Evolutionary conservation across 2,888 invertebrate genomes (phyloP), one percentile per base, ranked within the genome.

Genomic region (Entomobrya proxima): DNA sequence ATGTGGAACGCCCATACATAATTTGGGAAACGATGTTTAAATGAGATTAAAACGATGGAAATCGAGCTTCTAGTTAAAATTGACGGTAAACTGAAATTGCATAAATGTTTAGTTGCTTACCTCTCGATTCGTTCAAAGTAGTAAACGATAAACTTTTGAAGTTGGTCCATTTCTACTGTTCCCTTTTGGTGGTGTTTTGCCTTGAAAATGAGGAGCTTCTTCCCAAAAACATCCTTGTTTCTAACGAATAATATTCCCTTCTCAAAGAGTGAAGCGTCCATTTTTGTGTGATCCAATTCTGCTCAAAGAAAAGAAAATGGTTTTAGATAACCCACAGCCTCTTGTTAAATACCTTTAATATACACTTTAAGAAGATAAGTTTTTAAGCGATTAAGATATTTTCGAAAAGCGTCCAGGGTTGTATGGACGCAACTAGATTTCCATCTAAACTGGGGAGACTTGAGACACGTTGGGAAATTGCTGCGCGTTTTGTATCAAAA

Each of bases 171-270:
- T 90, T 96, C 95, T 90, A 94, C 94, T 24, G 94, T 93, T 13
- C 96, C 96, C 93, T 97, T 97, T 2, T 94, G 93, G 91, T 98
- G 96, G 91, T 95, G 93, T 91, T 95, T 96, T 5, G 95, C 95
- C 91, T 95, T 96, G 89, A 98, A 95, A 90, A 98, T 94, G 61
- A 98, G 92, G 67, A 97, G 91, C 6, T 94, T 92, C 91, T 95
- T 94, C 0, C 96, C 97, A 92, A 98, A 96, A 61, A 95, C 93
- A 91, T 98, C 98, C 90, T 94, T 93, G 47, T 96, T 96, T 90
- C 94, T 94, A 0, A 95, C 94, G 91, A 95, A 98, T 83, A 96
- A 93, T 1, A 94, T 94, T 18, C 97, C 98, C 90, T 95, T 95
- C 74, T 95, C 94, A 27, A 97, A 92, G 88, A 96, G 94, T 37